Evolutionary conservation across 2,113 vertebrate genomes (phyloP).

Genomic region (Myocastor coypus): DNA sequence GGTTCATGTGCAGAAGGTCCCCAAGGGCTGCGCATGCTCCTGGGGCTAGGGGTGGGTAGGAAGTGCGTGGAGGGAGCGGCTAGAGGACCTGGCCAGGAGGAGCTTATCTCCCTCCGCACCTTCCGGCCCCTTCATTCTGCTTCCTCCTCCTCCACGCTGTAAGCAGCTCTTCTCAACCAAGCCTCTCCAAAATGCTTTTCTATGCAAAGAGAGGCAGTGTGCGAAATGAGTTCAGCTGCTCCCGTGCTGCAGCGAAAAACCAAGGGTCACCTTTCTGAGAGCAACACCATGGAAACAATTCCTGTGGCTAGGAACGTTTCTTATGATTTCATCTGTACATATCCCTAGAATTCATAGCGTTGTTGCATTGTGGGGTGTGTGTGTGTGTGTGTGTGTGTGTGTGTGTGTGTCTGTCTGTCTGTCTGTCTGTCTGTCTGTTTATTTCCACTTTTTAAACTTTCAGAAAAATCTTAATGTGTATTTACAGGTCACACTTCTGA

Average conservation of each 20-base stretch:
- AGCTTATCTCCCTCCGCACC: not conserved
- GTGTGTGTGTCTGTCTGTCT: not conserved
- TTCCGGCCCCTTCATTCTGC: not conserved
- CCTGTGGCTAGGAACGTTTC: not conserved
- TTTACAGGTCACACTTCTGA: not conserved
- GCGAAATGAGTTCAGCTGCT: not conserved
- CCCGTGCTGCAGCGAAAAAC: too few relatives aligned
- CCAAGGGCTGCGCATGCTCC: too few relatives aligned
- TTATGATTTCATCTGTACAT: not conserved
- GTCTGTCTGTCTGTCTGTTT: not conserved
- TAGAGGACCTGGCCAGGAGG: too few relatives aligned
- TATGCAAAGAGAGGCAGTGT: not conserved
- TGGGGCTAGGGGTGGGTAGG: too few relatives aligned
- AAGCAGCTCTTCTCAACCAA: not conserved
- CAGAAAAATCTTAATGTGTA: not conserved
- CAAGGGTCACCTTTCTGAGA: not conserved
- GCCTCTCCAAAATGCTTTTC: not conserved
- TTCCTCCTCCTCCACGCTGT: not conserved
- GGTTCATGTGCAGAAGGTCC: not conserved
- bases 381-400: not conserved
- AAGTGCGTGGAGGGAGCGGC: not conserved
- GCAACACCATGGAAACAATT: not conserved
- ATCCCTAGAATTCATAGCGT: not conserved
- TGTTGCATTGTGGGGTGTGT: not conserved
- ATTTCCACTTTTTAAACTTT: not conserved